Evolutionary conservation across 2,797 vertebrate species (phyloP).

Genomic region (Tarsius wallacei): DNA sequence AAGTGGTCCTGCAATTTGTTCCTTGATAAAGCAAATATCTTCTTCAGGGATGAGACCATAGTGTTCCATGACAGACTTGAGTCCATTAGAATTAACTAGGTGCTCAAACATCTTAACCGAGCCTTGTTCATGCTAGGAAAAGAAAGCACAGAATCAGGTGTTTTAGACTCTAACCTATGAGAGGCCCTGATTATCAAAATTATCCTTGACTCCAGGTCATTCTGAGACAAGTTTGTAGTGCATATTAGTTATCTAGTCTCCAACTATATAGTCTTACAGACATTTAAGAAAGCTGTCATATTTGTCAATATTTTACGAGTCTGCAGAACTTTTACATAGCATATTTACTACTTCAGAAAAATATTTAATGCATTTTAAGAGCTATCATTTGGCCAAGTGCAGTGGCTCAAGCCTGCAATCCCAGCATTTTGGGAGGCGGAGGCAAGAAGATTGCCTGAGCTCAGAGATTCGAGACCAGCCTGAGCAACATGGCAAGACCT

Average conservation of each 20-base stretch:
- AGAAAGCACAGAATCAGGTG: conserved; percentile 6
- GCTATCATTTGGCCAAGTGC: not conserved
- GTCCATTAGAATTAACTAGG: conserved; percentile 93
- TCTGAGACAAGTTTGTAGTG: conserved; percentile 48
- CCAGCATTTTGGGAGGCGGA: no score
- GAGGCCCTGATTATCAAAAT: not conserved
- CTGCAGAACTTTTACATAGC: conserved; percentile 19
- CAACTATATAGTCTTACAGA: not conserved
- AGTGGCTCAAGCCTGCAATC: no score
- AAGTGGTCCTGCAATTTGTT: conserved; percentile 95
- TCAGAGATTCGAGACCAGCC: no score
- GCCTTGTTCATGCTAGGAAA: conserved; percentile 94
- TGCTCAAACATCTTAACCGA: conserved; percentile 97
- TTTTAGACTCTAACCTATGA: not conserved
- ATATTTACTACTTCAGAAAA: conserved; percentile 43
- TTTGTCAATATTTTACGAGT: conserved; percentile 42
- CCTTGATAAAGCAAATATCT: conserved; percentile 97
- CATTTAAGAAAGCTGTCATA: conserved; percentile 13
- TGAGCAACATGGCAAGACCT: no score
- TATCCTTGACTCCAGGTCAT: conserved; percentile 45
- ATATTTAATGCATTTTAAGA: conserved; percentile 25
- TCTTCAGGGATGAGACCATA: conserved; percentile 94
- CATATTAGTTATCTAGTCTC: not conserved
- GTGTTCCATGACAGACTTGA: conserved; percentile 91
- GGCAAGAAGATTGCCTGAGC: no score